phyloP scores from a whole-genome alignment of 2,113 vertebrate species.

The Archilochus colubris region DNA sequence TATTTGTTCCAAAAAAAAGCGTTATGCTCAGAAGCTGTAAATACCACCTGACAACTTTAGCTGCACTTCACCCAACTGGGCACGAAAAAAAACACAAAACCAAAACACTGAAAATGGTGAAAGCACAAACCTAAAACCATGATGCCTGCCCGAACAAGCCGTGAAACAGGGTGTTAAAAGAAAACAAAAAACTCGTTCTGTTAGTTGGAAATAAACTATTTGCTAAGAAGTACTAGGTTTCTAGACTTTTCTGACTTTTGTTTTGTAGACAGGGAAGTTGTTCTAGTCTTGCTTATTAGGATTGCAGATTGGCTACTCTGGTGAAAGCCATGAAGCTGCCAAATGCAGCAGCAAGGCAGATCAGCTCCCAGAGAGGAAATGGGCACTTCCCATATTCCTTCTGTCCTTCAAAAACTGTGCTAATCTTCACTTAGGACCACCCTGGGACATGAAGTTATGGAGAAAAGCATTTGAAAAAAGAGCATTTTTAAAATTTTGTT shows the following conservation, averaged over 20 bases:
- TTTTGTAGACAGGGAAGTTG: not conserved
- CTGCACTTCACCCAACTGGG: not conserved
- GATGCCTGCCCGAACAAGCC: not conserved
- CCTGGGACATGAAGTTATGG: fast-evolving
- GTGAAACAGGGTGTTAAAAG: not conserved
- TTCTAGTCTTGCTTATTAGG: not conserved
- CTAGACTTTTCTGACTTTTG: not conserved
- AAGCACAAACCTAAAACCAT: not conserved
- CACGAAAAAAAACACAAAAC: not conserved
- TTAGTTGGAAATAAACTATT: not conserved
- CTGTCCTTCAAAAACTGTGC: not conserved
- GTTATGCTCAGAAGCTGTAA: not conserved
- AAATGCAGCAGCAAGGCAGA: not conserved
- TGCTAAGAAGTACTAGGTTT: not conserved
- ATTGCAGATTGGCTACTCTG: not conserved
- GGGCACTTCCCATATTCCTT: not conserved
- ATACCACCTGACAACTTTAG: not conserved
- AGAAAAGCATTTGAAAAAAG: not conserved
- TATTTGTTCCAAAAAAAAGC: not conserved
- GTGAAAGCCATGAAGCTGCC: not conserved
- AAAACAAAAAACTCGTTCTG: not conserved
- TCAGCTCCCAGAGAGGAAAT: not conserved
- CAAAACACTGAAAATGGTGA: not conserved
- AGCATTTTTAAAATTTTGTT: not conserved
- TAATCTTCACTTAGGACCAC: not conserved